A percentile compares a stretch with the other conserved stretches of the same genome.
Evolutionary conservation across 2,888 invertebrate genomes (phyloP).

Genomic region (Alloscopus bannaensis): DNA sequence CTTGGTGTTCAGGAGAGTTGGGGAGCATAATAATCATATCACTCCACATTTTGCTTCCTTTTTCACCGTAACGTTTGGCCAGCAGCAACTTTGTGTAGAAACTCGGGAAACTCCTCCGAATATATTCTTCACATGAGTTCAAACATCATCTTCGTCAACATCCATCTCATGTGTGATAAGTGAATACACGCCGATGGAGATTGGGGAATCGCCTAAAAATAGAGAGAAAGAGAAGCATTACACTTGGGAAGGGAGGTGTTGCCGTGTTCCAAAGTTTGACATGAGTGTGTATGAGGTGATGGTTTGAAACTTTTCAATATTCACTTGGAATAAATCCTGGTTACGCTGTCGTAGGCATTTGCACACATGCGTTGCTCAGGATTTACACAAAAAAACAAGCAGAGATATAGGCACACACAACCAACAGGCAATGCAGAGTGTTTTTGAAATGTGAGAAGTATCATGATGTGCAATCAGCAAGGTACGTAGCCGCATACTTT

Average conservation of each 20-base stretch:
- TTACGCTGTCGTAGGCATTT: background rate
- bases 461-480: too few relatives aligned
- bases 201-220: slow-evolving; percentile 49
- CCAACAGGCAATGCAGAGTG: too few relatives aligned
- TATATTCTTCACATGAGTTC: too few relatives aligned
- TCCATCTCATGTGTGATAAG: too few relatives aligned
- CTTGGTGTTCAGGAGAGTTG: background rate
- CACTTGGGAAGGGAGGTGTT: background rate
- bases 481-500: too few relatives aligned
- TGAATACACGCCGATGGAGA: slow-evolving; percentile 9
- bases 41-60: background rate
- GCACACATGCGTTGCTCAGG: background rate
- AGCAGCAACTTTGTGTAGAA: too few relatives aligned
- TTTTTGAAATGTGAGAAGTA: background rate
- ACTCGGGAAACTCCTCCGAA: too few relatives aligned
- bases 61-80: too few relatives aligned
- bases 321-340: background rate
- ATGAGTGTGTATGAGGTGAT: too few relatives aligned
- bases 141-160: too few relatives aligned
- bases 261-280: background rate
- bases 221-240: slow-evolving; percentile 30
- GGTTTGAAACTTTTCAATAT: background rate
- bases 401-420: too few relatives aligned
- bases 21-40: too few relatives aligned
- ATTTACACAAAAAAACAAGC: background rate